Evolutionary conservation across 2,888 invertebrate species (phyloP).

Genomic region (Electrophaes corylata): DNA sequence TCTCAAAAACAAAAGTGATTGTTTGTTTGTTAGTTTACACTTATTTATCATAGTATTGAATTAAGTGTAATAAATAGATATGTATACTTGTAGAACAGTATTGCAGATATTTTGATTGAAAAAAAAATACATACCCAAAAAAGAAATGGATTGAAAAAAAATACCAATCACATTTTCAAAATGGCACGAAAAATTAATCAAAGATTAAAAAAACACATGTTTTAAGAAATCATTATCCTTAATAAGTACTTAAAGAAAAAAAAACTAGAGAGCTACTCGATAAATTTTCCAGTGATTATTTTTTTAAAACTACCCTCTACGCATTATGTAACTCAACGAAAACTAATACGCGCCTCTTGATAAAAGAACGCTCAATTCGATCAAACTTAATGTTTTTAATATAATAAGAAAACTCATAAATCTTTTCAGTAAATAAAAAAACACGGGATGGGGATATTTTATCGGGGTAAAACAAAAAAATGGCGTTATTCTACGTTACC

Average conservation of each 20-base stretch:
- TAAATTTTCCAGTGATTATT: not conserved
- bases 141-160: not conserved
- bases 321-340: not conserved
- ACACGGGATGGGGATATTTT: conserved; percentile 1
- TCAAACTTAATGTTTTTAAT: not conserved
- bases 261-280: conserved; percentile 6
- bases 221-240: not conserved
- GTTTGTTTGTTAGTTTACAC: not conserved
- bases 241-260: not conserved
- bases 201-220: not conserved
- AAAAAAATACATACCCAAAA: not conserved
- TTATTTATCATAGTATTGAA: not conserved
- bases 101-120: not conserved
- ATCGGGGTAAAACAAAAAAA: conserved; percentile 39
- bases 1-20: not conserved
- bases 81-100: not conserved
- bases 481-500: conserved; percentile 75
- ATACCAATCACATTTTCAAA: not conserved
- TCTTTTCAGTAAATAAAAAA: not conserved
- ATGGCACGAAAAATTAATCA: conserved; percentile 1
- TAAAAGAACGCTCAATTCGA: not conserved
- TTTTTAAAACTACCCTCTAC: not conserved
- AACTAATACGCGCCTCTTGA: not conserved
- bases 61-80: not conserved
- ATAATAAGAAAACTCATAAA: too few species aligned